Percentiles rank a stretch among this genome's conserved stretches.
Evolutionary conservation across 2,113 vertebrate species (phyloP).

Genomic region (Brachypteracias leptosomus): DNA sequence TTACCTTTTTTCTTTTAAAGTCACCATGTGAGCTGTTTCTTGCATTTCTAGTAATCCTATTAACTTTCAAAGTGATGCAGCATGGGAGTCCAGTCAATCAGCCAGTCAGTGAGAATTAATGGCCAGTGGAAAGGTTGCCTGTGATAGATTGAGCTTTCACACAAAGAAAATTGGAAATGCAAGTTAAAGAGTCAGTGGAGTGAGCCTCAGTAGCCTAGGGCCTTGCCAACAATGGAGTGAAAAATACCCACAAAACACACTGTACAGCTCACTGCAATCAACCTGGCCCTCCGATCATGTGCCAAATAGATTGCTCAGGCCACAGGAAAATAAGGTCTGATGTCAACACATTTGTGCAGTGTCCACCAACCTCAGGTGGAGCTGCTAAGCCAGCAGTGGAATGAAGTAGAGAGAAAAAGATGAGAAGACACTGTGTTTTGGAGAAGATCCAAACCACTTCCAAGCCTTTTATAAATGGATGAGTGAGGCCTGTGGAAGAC

Average conservation of each 20-base stretch:
- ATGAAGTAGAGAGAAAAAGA: not conserved
- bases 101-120: not conserved
- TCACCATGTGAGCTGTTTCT: not conserved
- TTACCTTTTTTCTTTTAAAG: not conserved
- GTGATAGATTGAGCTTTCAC: constrained; percentile 12
- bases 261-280: not conserved
- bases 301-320: not conserved
- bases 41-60: not conserved
- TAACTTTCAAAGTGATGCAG: not conserved
- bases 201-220: not conserved
- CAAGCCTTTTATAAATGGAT: not conserved
- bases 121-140: not conserved
- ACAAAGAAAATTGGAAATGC: constrained; percentile 39
- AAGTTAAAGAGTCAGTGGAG: not conserved
- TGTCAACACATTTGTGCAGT: not conserved
- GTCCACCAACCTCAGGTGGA: not conserved
- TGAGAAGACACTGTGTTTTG: not conserved
- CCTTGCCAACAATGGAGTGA: not conserved
- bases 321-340: not conserved
- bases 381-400: not conserved
- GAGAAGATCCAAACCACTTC: not conserved
- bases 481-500: not conserved
- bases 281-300: not conserved
- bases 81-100: not conserved
- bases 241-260: constrained; percentile 8